Conservation (phyloP, 1,140 invertebrate species). For the Sitobion miscanthi region DNA sequence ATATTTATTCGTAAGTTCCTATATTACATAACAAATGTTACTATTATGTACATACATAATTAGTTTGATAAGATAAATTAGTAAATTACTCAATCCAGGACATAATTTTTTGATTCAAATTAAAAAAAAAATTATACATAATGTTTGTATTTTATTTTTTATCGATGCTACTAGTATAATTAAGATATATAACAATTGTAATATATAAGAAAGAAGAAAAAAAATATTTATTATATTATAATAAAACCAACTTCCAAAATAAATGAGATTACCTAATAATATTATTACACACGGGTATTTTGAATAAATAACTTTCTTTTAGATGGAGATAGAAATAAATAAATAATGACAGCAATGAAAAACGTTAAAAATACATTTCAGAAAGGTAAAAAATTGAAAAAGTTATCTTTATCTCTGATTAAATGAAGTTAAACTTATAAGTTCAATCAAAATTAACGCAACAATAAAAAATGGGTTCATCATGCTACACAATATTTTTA, state of each 20-base stretch:
- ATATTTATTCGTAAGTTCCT: not conserved
- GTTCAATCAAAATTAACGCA: not conserved
- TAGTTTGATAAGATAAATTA: not conserved
- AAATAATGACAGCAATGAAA: not conserved
- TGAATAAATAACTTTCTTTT: not conserved
- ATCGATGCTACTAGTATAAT: not conserved
- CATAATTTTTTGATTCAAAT: not conserved
- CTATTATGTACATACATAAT: not conserved
- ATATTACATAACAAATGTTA: not conserved
- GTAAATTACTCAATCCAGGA: not conserved
- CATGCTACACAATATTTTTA: not conserved
- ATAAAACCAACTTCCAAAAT: not conserved
- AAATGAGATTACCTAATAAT: not conserved
- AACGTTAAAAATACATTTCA: not conserved
- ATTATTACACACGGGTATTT: not conserved
- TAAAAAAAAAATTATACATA: not conserved
- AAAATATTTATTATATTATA: not conserved
- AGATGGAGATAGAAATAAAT: not conserved
- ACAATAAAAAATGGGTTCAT: not conserved
- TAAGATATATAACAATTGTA: not conserved
- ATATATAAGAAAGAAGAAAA: not conserved
- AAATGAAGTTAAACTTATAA: not conserved
- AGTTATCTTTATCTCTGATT: not conserved
- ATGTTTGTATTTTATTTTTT: not conserved
- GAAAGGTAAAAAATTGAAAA: not conserved